phyloP scores from a whole-genome alignment of 2,797 vertebrate genomes.

The Fundulus diaphanus region DNA sequence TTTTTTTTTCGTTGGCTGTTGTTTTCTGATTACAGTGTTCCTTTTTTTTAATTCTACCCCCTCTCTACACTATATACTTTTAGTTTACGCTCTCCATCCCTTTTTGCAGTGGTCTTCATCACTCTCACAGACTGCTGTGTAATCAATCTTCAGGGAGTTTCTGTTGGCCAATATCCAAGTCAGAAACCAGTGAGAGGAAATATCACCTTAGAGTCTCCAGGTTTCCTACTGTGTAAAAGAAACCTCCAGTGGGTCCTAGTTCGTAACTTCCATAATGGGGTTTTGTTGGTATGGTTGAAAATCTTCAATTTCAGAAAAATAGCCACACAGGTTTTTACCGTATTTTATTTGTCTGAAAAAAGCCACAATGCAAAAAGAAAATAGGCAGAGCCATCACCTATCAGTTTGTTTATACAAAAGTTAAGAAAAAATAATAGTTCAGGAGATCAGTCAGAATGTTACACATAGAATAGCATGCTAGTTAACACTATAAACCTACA shows the following conservation, averaged over 20 bases:
- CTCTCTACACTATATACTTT: constrained; percentile 60
- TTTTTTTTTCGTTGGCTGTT: constrained; percentile 11
- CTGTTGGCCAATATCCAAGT: constrained; percentile 53
- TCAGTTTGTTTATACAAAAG: neutral
- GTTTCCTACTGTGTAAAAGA: constrained; percentile 37
- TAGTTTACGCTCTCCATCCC: constrained; percentile 46
- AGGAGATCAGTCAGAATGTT: neutral
- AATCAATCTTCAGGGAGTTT: constrained; percentile 64
- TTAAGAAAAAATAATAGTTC: no score
- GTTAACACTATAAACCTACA: neutral
- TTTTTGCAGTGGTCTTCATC: constrained; percentile 64
- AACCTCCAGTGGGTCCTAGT: neutral
- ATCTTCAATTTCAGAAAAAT: neutral
- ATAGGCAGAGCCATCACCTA: no score
- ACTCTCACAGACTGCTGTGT: constrained; percentile 61
- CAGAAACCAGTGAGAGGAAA: constrained; percentile 45
- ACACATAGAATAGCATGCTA: neutral
- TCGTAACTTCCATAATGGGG: neutral
- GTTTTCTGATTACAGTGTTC: constrained; percentile 62
- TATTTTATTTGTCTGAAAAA: neutral
- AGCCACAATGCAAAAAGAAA: neutral
- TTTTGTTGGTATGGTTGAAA: neutral
- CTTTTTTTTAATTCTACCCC: constrained; percentile 53
- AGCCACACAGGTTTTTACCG: neutral
- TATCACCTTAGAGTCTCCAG: constrained; percentile 25